Conservation (phyloP, 2,797 vertebrate genomes). For the Lagorchestes hirsutus region DNA sequence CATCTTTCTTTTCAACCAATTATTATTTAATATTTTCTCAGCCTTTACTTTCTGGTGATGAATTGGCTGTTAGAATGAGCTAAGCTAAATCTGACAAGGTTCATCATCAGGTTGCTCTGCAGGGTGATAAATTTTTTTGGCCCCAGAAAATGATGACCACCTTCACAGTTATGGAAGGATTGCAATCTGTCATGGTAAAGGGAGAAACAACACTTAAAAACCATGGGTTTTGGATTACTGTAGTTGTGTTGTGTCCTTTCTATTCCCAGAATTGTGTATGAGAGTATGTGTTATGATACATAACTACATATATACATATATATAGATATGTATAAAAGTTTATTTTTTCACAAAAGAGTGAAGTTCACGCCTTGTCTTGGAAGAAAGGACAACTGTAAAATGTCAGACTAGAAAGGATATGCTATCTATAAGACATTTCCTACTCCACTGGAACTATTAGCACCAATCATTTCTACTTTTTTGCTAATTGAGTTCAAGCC, state of each 20-base stretch:
- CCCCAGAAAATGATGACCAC: neutral
- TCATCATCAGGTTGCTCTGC: neutral
- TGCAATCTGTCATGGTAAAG: neutral
- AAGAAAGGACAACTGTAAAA: conserved; percentile 58
- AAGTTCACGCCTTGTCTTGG: conserved; percentile 40
- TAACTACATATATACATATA: neutral
- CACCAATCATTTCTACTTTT: neutral
- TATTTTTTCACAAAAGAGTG: conserved; percentile 14
- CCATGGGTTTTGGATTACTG: neutral
- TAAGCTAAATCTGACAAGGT: neutral
- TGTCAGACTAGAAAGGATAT: conserved; percentile 53
- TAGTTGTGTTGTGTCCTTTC: neutral
- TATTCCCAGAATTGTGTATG: neutral
- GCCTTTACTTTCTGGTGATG: neutral
- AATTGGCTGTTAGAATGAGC: neutral
- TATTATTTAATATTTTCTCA: conserved; percentile 45
- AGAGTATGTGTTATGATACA: neutral
- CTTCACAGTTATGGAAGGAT: neutral
- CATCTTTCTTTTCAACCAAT: conserved; percentile 15
- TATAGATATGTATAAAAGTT: neutral
- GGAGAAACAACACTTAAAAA: neutral
- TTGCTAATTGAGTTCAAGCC: neutral
- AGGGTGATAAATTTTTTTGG: neutral
- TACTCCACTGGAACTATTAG: conserved; percentile 6
- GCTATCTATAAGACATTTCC: conserved; percentile 8